phyloP scores from a whole-genome alignment of 1,140 invertebrate genomes.

The Cydia amplana region DNA sequence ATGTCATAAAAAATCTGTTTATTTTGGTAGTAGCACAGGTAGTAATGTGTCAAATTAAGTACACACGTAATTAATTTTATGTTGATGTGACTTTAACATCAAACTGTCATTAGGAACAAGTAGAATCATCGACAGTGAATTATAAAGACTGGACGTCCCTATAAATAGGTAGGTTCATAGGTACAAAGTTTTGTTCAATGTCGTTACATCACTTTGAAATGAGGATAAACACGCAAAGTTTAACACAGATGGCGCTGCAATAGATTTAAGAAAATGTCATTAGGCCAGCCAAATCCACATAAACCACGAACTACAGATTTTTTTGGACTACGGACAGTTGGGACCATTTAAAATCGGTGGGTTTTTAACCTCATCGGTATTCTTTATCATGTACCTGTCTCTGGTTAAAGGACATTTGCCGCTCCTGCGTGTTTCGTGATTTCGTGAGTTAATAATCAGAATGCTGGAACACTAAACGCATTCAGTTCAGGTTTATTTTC shows the following conservation, averaged over 20 bases:
- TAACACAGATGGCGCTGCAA: too few species aligned
- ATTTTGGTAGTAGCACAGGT: too few species aligned
- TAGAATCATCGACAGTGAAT: not conserved
- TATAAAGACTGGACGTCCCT: too few species aligned
- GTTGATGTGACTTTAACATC: not conserved
- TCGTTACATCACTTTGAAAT: too few species aligned
- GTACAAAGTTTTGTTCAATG: not conserved
- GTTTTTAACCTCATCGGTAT: not conserved
- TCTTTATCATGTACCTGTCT: not conserved
- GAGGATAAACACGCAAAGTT: too few species aligned
- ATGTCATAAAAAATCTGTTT: too few species aligned
- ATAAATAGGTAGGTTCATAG: not conserved
- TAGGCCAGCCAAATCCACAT: too few species aligned
- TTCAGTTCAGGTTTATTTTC: constrained; percentile 3
- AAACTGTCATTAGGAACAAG: not conserved
- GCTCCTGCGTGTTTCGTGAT: not conserved
- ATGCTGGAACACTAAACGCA: constrained; percentile 8
- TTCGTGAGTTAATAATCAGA: constrained; percentile 11
- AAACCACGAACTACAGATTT: too few species aligned
- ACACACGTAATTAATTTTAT: not conserved
- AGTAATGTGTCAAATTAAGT: too few species aligned
- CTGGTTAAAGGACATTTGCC: not conserved
- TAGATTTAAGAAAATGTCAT: too few species aligned
- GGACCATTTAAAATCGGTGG: too few species aligned
- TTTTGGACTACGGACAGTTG: too few species aligned